Percentiles rank a stretch among this genome's conserved stretches.
Evolutionary conservation across 2,888 invertebrate species (phyloP).

Genomic region (Orchesellides sinensis): DNA sequence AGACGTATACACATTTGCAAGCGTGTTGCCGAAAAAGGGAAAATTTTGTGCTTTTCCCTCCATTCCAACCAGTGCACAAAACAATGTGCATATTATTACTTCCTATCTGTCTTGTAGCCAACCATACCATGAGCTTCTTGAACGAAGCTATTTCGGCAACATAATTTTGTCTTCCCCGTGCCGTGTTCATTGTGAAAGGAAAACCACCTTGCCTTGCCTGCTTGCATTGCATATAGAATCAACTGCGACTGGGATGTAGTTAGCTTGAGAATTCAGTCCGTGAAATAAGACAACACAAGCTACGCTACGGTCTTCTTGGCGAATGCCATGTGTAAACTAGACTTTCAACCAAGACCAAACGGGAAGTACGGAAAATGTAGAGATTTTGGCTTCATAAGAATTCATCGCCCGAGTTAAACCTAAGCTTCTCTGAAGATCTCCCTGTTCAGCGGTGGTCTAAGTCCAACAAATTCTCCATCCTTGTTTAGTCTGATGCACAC

Average conservation of each 20-base stretch:
- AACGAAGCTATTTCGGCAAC: too few relatives aligned
- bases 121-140: neutral
- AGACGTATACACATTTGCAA: neutral
- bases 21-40: conserved; percentile 15
- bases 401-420: conserved; percentile 47
- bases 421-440: conserved; percentile 32
- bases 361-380: conserved; percentile 15
- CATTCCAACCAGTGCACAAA: neutral
- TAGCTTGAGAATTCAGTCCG: too few relatives aligned
- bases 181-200: conserved; percentile 5
- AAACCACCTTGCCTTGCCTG: neutral
- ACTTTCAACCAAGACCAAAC: conserved; percentile 12
- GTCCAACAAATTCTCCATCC: conserved; percentile 28
- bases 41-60: conserved; percentile 45
- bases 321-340: neutral
- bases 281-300: too few relatives aligned
- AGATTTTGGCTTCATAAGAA: conserved; percentile 37
- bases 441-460: conserved; percentile 23
- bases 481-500: neutral
- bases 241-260: too few relatives aligned
- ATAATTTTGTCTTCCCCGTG: neutral
- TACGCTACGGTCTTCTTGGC: neutral
- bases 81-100: conserved; percentile 10
- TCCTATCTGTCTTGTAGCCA: neutral
- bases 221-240: too few relatives aligned